Base-by-base conservation (phyloP, 2,113 vertebrate genomes). In the Cichladusa arquata region DNA sequence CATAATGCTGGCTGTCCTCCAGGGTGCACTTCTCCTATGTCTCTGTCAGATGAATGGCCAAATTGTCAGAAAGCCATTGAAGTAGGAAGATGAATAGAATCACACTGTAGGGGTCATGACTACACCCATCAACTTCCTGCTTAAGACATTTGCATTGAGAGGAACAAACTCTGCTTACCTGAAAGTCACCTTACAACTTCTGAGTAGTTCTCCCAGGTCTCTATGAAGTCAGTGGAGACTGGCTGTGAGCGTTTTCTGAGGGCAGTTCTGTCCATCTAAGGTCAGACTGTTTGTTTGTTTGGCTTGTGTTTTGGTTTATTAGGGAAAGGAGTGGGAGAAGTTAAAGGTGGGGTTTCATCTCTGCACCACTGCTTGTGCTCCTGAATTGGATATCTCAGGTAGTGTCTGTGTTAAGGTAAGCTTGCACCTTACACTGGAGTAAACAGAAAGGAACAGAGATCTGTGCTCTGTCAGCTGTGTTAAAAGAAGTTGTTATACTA, bases 151-250 rank as follows among this genome's bases (percentile, higher is more conserved):
- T 92, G 42, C 53, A 12, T 53, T 80, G n/a, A 65, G 28, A 64
- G 16, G 65, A 89, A 56, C 34, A 78, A 81, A 64, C 48, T 88
- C 69, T 34, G 19, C 40, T 74, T 79, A 67, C 44, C 51, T 81
- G 69, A 91, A 95, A 91, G 81, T 91, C 90, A 89, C 72, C 72
- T 91, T 73, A 50, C 12, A 64, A 31, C 38, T 76, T 65, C 38
- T 7, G 5, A 44, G 6, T 26, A 44, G 14, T 44, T 86, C 24
- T 73, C 29, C n/a, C 4, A 2, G 9, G 14, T 64, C 29, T 29
- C 65, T 71, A 0, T 36, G 16, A 47, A 79, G 29, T 36, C 6
- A 4, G 13, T n/a, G 34, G 38, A 83, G 38, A 54, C 38, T 51
- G 62, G 56, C 44, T 51, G 15, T 38, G 51, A 66, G 34, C 29